Base-by-base conservation (phyloP, 92 coral and sea anemone species). In the Porites lobata region DNA sequence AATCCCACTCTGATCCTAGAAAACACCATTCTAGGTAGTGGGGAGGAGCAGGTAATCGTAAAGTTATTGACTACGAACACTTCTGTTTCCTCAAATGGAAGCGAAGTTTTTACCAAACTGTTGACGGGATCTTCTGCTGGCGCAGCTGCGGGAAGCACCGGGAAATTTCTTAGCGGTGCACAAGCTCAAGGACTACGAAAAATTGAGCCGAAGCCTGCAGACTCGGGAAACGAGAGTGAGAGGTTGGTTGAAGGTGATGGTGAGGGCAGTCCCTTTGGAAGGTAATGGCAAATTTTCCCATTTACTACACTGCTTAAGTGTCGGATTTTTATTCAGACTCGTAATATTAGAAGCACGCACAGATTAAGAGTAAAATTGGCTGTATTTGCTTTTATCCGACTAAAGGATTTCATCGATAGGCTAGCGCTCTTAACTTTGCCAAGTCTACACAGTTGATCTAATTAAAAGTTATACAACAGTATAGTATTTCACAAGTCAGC, bases 141-240 rank as follows among this genome's bases (percentile, higher is more conserved):
- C 13, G 61, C 85, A 17, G 62, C 85, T 2, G 65, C 81, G 12
- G 84, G 47, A 38, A 52, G 80, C 14, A 56, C 85, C 21, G 83
- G 92, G 32, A 68, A 85, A 20, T 63, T 91, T 11, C 53, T 82
- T 58, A 77, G 88, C 61, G 83, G 50, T 59, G 70, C 82, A 11
- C 94, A 78, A 14, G 50, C 77, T 3, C 96, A 90, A 51, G 95
- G 97, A 11, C 92, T 96, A 78, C 89, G 99, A 43, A 96, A 96
- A 85, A 96, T 96, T 58, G 99, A 96, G 77, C 99, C 99, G 10
- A 96, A 96, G 72, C 99, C 99, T 24, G 66, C 77, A 53, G 76
- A 79, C 29, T 80, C 87, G 47, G 90, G 75, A 73, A 51, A 56
- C 38, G 86, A 84, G 67, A 67, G 68, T 54, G 90, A 89, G 69